phyloP scores from a whole-genome alignment of 2,113 vertebrate species.

The Leptosomus discolor region DNA sequence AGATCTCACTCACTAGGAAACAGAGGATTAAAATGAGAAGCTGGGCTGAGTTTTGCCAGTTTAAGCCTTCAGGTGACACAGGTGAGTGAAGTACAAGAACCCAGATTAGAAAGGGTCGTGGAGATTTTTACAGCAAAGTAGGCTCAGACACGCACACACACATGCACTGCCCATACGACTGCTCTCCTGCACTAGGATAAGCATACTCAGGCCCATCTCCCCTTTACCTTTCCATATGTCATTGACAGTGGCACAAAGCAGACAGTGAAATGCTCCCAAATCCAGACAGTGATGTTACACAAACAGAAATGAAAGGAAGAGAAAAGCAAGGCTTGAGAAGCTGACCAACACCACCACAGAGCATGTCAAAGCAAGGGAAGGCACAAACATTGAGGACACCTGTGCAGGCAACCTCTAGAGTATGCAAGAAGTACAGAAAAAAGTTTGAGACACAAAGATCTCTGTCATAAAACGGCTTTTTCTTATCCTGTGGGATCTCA shows the following conservation, averaged over 20 bases:
- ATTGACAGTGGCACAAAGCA: not conserved
- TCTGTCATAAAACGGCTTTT: not conserved
- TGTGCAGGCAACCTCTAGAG: not conserved
- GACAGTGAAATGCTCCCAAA: not conserved
- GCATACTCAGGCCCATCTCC: not conserved
- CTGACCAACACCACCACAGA: not conserved
- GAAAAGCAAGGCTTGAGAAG: not conserved
- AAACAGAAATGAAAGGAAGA: not conserved
- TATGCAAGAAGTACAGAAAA: not conserved
- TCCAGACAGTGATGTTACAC: not conserved
- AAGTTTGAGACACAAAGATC: not conserved
- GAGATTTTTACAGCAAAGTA: not conserved
- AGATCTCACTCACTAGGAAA: not conserved
- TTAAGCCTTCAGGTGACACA: not conserved
- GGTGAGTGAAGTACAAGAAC: not conserved
- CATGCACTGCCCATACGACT: rapidly evolving
- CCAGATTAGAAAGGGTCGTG: not conserved
- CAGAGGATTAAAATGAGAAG: not conserved
- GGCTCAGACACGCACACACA: not conserved
- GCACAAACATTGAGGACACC: not conserved
- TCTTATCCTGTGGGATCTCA: not conserved
- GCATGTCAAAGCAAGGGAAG: not conserved
- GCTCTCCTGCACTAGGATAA: not conserved
- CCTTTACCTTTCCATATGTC: not conserved
- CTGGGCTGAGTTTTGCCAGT: not conserved